Evolutionary conservation across 2,797 vertebrate genomes (phyloP).

Genomic region (Tenualosa thibaudeaui): DNA sequence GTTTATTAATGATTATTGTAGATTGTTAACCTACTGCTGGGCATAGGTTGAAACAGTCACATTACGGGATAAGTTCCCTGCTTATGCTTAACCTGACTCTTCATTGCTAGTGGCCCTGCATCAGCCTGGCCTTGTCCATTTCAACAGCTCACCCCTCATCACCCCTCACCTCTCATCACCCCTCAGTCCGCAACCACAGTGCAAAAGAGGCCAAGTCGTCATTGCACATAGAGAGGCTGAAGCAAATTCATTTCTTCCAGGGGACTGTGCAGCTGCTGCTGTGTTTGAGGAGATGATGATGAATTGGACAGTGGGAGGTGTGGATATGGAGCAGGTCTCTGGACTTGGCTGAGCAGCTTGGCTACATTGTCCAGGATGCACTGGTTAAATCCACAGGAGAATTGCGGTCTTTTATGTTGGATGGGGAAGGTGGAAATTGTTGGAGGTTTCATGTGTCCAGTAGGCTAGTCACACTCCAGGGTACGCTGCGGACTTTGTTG

Average conservation of each 20-base stretch:
- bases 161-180: background rate
- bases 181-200: background rate
- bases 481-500: constrained; percentile 40
- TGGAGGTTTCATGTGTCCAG: constrained; percentile 37
- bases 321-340: background rate
- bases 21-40: constrained; percentile 4
- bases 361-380: background rate
- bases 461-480: constrained; percentile 34
- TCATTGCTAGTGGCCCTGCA: background rate
- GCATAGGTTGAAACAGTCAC: background rate
- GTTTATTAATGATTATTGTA: constrained; percentile 27
- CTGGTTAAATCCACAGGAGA: background rate
- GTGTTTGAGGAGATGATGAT: background rate
- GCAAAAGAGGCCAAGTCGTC: background rate
- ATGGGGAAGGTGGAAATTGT: background rate
- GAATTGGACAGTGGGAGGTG: background rate
- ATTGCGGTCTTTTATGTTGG: background rate
- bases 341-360: background rate
- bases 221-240: background rate
- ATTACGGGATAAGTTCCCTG: background rate
- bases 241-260: background rate
- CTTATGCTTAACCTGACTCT: background rate
- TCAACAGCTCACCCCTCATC: background rate
- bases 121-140: background rate
- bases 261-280: background rate